Percentiles rank a stretch among this genome's conserved stretches.
Evolutionary conservation across 2,797 vertebrate species (phyloP).

Genomic region (Pangasius krempfi): DNA sequence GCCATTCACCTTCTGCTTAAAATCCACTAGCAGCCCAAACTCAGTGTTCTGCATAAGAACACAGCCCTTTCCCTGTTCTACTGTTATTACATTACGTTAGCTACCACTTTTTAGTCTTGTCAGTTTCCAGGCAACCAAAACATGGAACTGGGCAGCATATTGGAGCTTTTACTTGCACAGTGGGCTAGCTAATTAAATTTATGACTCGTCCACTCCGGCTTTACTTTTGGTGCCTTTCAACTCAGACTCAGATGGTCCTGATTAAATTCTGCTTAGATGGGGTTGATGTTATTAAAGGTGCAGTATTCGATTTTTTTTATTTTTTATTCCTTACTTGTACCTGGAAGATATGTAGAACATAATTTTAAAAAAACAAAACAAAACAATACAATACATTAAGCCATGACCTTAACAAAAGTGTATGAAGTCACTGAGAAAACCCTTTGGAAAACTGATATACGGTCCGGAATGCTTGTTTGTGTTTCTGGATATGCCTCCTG

Average conservation of each 20-base stretch:
- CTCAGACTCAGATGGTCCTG: not conserved
- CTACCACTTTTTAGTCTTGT: not conserved
- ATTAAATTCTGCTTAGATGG: not conserved
- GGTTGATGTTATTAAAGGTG: not conserved
- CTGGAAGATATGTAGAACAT: not conserved
- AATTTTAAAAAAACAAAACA: not conserved
- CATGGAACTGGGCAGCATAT: not conserved
- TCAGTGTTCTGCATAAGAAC: constrained; percentile 21
- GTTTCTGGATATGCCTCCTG: not conserved
- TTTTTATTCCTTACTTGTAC: not conserved
- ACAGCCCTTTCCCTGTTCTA: not conserved
- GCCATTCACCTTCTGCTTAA: constrained; percentile 23
- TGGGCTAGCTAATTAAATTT: constrained; percentile 45
- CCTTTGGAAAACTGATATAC: not conserved
- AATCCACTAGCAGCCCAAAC: constrained; percentile 12
- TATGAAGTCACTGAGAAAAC: not conserved
- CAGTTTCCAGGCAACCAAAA: constrained; percentile 24
- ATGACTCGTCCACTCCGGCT: not conserved
- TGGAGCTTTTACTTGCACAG: constrained; percentile 47
- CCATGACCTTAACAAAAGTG: not conserved
- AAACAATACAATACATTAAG: not conserved
- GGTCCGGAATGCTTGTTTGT: not conserved
- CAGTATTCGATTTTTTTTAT: not conserved
- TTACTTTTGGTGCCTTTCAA: constrained; percentile 11
- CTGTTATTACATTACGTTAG: not conserved